Evolutionary conservation across 2,797 vertebrate species (phyloP).

Genomic region (Clarias laeviceps): DNA sequence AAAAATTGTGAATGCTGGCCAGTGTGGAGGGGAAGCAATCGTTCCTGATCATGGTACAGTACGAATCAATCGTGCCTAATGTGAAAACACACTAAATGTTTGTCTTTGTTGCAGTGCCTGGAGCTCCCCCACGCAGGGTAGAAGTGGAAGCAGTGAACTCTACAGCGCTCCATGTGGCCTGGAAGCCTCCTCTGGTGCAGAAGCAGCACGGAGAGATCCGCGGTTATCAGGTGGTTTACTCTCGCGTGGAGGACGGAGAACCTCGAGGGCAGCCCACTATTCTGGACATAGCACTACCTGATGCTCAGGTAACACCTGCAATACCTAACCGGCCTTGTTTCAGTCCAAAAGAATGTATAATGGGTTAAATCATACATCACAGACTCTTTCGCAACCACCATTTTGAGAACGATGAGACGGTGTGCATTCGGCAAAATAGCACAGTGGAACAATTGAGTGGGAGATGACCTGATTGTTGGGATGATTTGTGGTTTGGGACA

Average conservation of each 20-base stretch:
- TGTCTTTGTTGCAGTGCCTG: constrained; percentile 75
- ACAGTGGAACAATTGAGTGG: background rate
- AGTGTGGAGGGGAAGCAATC: too few relatives aligned
- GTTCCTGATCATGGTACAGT: too few relatives aligned
- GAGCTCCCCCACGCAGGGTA: constrained; percentile 87
- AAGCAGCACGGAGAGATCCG: constrained; percentile 92
- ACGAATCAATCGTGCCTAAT: too few relatives aligned
- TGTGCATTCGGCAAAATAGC: background rate
- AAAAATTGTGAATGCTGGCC: too few relatives aligned
- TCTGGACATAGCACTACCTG: constrained; percentile 84
- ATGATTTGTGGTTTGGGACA: constrained; percentile 13
- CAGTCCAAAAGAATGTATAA: background rate
- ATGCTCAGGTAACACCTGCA: constrained; percentile 83
- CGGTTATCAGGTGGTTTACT: constrained; percentile 91
- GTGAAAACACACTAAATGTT: background rate
- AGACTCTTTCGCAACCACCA: background rate
- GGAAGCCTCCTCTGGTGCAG: constrained; percentile 87
- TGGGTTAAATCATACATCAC: background rate
- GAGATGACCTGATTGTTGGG: background rate
- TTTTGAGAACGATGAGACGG: background rate
- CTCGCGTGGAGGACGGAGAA: constrained; percentile 86
- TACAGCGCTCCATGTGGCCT: constrained; percentile 86
- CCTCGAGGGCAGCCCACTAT: constrained; percentile 85
- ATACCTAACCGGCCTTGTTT: background rate
- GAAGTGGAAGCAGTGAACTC: constrained; percentile 89